Evolutionary conservation across 2,113 vertebrate genomes (phyloP).

Genomic region (Rallus limicola): DNA sequence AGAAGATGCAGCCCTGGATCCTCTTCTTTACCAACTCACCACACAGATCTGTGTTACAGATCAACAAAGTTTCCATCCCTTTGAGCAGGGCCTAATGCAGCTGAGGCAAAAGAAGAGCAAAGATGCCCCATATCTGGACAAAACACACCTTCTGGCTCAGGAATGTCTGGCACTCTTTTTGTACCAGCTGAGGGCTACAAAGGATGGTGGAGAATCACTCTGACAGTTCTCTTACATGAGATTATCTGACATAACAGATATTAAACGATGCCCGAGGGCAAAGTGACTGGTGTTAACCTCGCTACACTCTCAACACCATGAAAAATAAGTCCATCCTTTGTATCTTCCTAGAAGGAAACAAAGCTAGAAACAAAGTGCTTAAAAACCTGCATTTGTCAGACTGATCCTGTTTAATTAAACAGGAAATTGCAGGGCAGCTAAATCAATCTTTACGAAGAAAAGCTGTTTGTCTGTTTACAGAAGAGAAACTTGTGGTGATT

Average conservation of each 20-base stretch:
- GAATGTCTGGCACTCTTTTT: not conserved
- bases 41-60: not conserved
- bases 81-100: not conserved
- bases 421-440: slow-evolving; percentile 58
- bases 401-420: slow-evolving; percentile 68
- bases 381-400: slow-evolving; percentile 43
- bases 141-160: not conserved
- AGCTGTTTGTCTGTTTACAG: slow-evolving; percentile 66
- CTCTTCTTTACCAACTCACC: not conserved
- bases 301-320: not conserved
- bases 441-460: slow-evolving; percentile 62
- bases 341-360: not conserved
- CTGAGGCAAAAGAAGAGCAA: not conserved
- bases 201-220: not conserved
- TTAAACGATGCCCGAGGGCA: not conserved
- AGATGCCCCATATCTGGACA: not conserved
- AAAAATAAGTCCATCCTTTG: not conserved
- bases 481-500: slow-evolving; percentile 52
- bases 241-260: not conserved
- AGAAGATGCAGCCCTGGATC: not conserved
- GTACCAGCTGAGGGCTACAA: not conserved
- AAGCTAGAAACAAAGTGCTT: slow-evolving; percentile 28
- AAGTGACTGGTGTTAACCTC: not conserved
- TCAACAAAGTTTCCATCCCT: not conserved
- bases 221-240: not conserved